Percentiles rank a stretch among this genome's conserved stretches.
These are phyloP conservation scores for Petrophora chlorosata DNA, from an alignment of 2,888 invertebrate genomes.

Conservation along the genomic window DNA sequence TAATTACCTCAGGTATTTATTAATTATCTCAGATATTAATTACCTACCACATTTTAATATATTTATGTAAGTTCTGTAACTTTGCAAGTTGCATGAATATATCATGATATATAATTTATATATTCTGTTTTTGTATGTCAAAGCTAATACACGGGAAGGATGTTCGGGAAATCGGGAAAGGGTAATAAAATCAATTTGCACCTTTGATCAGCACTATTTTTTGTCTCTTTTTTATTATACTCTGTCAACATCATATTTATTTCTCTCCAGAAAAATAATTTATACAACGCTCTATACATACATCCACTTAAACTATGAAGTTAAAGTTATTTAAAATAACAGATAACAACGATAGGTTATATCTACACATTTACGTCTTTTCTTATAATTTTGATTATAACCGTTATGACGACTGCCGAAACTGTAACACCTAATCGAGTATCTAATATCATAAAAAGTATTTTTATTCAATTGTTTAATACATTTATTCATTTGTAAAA, in stretches of 20 bases:
- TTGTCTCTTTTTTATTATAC: conserved; percentile 55
- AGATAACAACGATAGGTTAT: conserved; percentile 54
- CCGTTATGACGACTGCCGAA: conserved; percentile 14
- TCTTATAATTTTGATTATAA: conserved; percentile 38
- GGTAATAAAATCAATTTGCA: conserved; percentile 69
- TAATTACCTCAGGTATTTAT: no score
- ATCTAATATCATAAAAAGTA: not conserved
- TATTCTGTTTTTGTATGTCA: conserved; percentile 25
- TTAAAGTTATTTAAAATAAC: conserved; percentile 63
- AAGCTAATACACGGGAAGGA: conserved; percentile 52
- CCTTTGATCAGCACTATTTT: conserved; percentile 64
- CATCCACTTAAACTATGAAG: conserved; percentile 56
- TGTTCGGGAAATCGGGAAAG: conserved; percentile 29
- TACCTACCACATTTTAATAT: no score
- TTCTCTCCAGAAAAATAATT: conserved; percentile 63
- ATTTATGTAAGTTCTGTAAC: no score
- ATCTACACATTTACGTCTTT: conserved; percentile 57
- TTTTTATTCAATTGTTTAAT: not conserved
- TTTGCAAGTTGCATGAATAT: no score
- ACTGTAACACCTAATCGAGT: conserved; percentile 21
- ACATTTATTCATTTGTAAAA: conserved; percentile 42
- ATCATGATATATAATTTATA: no score
- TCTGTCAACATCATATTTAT: conserved; percentile 60
- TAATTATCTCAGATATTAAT: no score
- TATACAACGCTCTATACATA: conserved; percentile 54